Conservation (phyloP, 64 coral and sea anemone genomes). For the Stichodactyla mertensii region DNA sequence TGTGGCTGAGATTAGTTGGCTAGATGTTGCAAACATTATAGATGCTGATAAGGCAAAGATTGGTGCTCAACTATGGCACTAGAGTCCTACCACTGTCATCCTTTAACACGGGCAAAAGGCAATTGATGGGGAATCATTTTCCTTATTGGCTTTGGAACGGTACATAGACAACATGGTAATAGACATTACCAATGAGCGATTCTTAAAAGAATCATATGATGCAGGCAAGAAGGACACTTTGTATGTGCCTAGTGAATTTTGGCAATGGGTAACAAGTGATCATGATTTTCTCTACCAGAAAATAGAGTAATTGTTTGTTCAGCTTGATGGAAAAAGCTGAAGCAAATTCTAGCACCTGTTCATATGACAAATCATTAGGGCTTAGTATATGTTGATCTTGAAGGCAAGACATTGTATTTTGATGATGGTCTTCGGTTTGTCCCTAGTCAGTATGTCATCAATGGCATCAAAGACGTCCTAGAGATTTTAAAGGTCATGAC, state of each 20-base stretch:
- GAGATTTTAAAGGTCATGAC: neutral
- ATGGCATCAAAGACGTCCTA: constrained; percentile 17
- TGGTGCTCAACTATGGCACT: too few relatives aligned
- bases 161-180: constrained; percentile 49
- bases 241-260: constrained; percentile 52
- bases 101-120: constrained; percentile 6
- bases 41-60: too few relatives aligned
- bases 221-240: constrained; percentile 11
- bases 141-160: constrained; percentile 29
- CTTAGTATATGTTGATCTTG: constrained; percentile 43
- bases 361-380: constrained; percentile 60
- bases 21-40: too few relatives aligned
- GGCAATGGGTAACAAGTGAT: constrained; percentile 41
- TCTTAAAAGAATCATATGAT: constrained; percentile 28
- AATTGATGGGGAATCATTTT: constrained; percentile 55
- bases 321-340: neutral
- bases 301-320: constrained; percentile 11
- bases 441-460: neutral
- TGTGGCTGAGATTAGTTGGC: too few relatives aligned
- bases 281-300: constrained; percentile 28
- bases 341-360: constrained; percentile 54
- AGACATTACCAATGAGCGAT: constrained; percentile 39
- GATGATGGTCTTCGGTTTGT: too few relatives aligned
- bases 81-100: too few relatives aligned
- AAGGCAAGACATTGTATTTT: constrained; percentile 31